Conservation (phyloP, 2,113 vertebrate species). For the Proterorhinus semilunaris region DNA sequence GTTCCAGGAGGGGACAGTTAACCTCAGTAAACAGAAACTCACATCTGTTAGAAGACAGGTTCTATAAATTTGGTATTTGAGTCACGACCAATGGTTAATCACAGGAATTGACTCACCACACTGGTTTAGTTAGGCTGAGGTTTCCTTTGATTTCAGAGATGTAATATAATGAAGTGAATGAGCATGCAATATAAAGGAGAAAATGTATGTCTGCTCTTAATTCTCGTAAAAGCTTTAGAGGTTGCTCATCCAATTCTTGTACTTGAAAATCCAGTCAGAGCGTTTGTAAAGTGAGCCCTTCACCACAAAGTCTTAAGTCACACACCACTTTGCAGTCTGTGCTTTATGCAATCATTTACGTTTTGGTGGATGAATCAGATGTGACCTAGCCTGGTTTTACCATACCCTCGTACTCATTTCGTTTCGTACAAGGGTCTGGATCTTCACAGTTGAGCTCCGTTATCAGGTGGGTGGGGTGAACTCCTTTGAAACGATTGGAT, state of each 20-base stretch:
- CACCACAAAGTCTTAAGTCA: slow-evolving; percentile 15
- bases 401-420: too few relatives aligned
- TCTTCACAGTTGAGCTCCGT: too few relatives aligned
- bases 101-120: neutral
- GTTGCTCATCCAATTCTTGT: slow-evolving; percentile 32
- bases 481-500: too few relatives aligned
- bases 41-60: neutral
- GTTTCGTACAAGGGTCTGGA: too few relatives aligned
- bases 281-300: slow-evolving; percentile 31
- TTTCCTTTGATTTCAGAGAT: slow-evolving; percentile 3
- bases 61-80: neutral
- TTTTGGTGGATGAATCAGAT: slow-evolving; percentile 29
- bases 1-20: neutral
- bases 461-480: too few relatives aligned
- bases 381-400: too few relatives aligned
- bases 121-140: neutral
- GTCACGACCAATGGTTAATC: neutral
- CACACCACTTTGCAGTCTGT: slow-evolving; percentile 24
- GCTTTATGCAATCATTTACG: slow-evolving; percentile 22
- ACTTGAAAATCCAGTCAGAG: slow-evolving; percentile 16
- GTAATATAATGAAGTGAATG: slow-evolving; percentile 24
- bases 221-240: slow-evolving; percentile 7
- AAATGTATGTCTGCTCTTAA: slow-evolving; percentile 32
- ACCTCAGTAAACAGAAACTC: neutral
- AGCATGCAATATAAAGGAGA: neutral